Evolutionary conservation across 2,888 invertebrate genomes (phyloP).

Genomic region (Bibio marci): DNA sequence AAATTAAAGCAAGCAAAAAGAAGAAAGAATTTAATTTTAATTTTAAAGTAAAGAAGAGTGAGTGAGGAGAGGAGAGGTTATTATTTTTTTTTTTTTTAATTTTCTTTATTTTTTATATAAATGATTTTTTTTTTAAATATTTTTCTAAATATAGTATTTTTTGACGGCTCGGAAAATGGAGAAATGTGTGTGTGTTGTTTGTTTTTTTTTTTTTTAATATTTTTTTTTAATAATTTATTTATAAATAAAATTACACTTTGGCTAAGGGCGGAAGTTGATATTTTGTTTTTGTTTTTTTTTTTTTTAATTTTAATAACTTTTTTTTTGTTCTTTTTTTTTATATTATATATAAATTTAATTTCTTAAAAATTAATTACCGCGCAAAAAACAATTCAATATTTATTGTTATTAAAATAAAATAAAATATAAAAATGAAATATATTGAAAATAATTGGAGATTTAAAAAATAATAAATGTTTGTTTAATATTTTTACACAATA

Average conservation of each 20-base stretch:
- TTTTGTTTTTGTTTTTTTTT: constrained; percentile 4
- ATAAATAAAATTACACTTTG: constrained; percentile 7
- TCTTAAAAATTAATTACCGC: not conserved
- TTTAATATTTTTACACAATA: too few relatives aligned
- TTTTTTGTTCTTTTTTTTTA: not conserved
- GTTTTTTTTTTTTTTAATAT: constrained; percentile 1
- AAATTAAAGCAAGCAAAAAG: too few relatives aligned
- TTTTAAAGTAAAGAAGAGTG: too few relatives aligned
- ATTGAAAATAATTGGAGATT: too few relatives aligned
- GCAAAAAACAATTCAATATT: too few relatives aligned
- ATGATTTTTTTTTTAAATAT: not conserved
- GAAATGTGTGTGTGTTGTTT: not conserved
- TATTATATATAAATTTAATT: not conserved
- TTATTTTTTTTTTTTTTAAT: constrained; percentile 1
- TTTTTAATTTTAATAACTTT: not conserved
- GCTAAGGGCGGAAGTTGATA: constrained; percentile 11
- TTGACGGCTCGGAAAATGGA: constrained; percentile 6
- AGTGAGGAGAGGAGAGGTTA: too few relatives aligned
- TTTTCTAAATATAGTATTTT: not conserved
- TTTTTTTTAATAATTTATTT: constrained; percentile 1
- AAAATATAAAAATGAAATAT: too few relatives aligned
- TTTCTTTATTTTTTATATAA: not conserved
- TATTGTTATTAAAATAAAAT: too few relatives aligned
- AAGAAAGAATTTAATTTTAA: too few relatives aligned
- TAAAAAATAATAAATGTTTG: too few relatives aligned